Evolutionary conservation across 2,888 invertebrate species (phyloP), one percentile per base, ranked within the genome.

Genomic region (Drosophila vallismaia): DNA sequence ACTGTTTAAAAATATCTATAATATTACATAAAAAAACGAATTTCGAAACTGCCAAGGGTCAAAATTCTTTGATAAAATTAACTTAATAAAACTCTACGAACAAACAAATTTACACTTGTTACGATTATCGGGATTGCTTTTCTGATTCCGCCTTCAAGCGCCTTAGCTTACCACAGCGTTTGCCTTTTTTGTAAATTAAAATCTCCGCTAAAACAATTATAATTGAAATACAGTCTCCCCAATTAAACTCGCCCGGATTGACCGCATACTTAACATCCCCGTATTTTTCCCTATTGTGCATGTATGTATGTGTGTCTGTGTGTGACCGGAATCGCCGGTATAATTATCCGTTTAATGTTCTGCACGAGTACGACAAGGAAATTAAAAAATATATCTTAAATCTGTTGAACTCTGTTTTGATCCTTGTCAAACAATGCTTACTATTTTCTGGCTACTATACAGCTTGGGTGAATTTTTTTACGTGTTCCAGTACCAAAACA

Each of bases 151-250:
- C 28, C 28, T 28, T 38, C 38, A 38, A 38, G n/a, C 38, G 38
- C 38, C 2, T 33, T 33, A 8, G 33, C n/a, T 5, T 5, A 38
- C 38, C 38, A 38, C 38, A 38, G 38, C 3, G 5, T n/a, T n/a
- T 38, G n/a, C 38, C 38, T 5, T n/a, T 5, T n/a, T n/a, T 38
- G n/a, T 5, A n/a, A 38, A 38, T 38, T 38, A n/a, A 38, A 38
- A 38, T n/a, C 5, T 38, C 38, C 5, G 10, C 5, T n/a, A 4
- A 38, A 38, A 38, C 33, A 38, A 38, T 38, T 38, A 38, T 38
- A 38, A 38, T 38, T 38, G 38, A 38, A 38, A 38, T 4, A n/a
- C n/a, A n/a, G 38, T 38, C 38, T 38, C 38, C 38, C 38, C 12
- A 12, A 38, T 38, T 38, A n/a, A 10, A 38, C 38, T 38, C 4